Percentiles rank a stretch among this genome's conserved stretches.
These are phyloP conservation scores for Macrosoma leucophasiata DNA, from an alignment of 2,888 invertebrate species.

Conservation along the genomic window DNA sequence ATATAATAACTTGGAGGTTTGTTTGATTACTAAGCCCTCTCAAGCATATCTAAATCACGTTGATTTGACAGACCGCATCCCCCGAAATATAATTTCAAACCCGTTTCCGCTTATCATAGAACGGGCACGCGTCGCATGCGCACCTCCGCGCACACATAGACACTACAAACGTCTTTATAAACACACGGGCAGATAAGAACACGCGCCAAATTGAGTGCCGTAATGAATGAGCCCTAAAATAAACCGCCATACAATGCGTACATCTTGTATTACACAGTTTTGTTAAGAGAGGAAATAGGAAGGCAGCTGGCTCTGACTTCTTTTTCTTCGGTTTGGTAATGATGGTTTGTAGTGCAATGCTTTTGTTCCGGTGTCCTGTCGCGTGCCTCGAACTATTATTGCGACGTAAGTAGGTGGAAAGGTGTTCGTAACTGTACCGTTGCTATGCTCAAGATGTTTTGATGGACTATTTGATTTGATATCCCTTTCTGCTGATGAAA, in stretches of 20 bases:
- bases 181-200: slow-evolving; percentile 60
- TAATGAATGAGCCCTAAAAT: slow-evolving; percentile 70
- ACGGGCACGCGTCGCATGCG: slow-evolving; percentile 31
- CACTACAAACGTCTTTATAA: slow-evolving; percentile 29
- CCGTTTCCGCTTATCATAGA: slow-evolving; percentile 34
- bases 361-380: slow-evolving; percentile 66
- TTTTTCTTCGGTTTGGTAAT: slow-evolving; percentile 61
- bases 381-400: slow-evolving; percentile 60
- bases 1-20: too few species aligned
- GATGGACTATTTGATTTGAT: slow-evolving; percentile 34
- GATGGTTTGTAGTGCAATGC: slow-evolving; percentile 67
- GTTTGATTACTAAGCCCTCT: too few species aligned
- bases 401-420: slow-evolving; percentile 63
- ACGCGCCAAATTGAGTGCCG: slow-evolving; percentile 68
- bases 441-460: slow-evolving; percentile 66
- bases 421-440: slow-evolving; percentile 64
- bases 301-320: slow-evolving; percentile 66
- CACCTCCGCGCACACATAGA: slow-evolving; percentile 32
- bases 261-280: slow-evolving; percentile 70
- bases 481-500: too few species aligned
- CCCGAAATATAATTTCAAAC: slow-evolving; percentile 19
- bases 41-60: too few species aligned
- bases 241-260: slow-evolving; percentile 51
- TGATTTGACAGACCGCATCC: slow-evolving; percentile 2
- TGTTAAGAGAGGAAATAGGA: slow-evolving; percentile 70